Evolutionary conservation across 2,113 vertebrate genomes (phyloP).

Genomic region (Nibea albiflora): DNA sequence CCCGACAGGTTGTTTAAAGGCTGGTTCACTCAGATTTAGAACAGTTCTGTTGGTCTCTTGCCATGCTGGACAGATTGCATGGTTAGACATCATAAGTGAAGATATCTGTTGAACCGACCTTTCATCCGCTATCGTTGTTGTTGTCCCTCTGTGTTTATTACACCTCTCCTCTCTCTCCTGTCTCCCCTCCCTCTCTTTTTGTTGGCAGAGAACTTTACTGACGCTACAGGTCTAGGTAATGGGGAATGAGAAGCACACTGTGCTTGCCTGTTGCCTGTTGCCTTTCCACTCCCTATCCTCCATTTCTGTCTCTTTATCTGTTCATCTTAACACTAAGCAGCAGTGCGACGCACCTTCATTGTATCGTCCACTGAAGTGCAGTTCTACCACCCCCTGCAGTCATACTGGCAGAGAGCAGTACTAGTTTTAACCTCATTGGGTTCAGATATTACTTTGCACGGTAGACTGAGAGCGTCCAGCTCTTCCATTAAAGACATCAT

Average conservation of each 20-base stretch:
- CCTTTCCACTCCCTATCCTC: slow-evolving; percentile 1
- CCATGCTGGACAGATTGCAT: neutral
- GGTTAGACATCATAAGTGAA: neutral
- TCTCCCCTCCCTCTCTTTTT: slow-evolving; percentile 68
- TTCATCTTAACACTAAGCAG: slow-evolving; percentile 40
- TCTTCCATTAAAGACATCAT: neutral
- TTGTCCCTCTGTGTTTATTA: slow-evolving; percentile 37
- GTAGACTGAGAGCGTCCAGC: neutral
- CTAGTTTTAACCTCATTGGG: neutral
- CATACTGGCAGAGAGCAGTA: neutral
- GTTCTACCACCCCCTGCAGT: neutral
- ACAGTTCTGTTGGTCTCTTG: neutral
- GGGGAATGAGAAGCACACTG: slow-evolving; percentile 62
- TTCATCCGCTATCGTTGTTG: neutral
- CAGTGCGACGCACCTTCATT: slow-evolving; percentile 61
- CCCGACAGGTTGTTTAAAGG: neutral
- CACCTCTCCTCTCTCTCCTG: slow-evolving; percentile 60
- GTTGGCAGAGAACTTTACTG: slow-evolving; percentile 91
- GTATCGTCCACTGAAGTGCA: neutral
- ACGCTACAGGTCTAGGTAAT: slow-evolving; percentile 87
- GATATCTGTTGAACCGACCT: neutral
- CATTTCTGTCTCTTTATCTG: slow-evolving; percentile 1
- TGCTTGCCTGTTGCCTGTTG: slow-evolving; percentile 46
- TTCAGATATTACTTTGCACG: neutral
- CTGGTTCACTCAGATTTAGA: neutral